Percentiles rank a stretch among this genome's conserved stretches.
Evolutionary conservation across 2,888 invertebrate genomes (phyloP).

Genomic region (Saturnia pavonia): DNA sequence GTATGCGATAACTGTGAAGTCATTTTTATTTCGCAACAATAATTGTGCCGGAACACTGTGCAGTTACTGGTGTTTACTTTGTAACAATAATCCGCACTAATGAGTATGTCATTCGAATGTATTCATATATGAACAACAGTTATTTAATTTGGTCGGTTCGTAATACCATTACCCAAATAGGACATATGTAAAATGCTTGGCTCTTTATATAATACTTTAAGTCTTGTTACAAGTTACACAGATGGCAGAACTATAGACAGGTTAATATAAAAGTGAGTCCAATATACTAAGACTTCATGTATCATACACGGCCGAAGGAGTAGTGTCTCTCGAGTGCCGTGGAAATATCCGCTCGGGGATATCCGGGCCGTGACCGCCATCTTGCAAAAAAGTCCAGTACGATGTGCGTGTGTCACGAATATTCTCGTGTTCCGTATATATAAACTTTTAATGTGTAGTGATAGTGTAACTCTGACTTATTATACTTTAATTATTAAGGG

Average conservation of each 20-base stretch:
- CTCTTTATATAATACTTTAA: no score
- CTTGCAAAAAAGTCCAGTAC: constrained; percentile 22
- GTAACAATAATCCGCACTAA: no score
- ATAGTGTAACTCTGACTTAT: constrained; percentile 7
- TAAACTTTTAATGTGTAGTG: background rate
- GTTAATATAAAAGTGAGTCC: background rate
- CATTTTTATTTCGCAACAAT: no score
- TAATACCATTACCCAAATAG: no score
- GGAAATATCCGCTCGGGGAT: constrained; percentile 24
- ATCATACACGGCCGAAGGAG: constrained; percentile 19
- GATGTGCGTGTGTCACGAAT: background rate
- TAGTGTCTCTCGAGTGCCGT: constrained; percentile 18
- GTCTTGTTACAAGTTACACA: background rate
- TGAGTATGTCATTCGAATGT: no score
- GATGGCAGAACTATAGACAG: background rate
- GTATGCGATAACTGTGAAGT: no score
- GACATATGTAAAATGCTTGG: no score
- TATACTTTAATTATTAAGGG: background rate
- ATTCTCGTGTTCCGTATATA: constrained; percentile 17
- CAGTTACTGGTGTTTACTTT: no score
- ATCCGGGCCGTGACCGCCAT: constrained; percentile 24
- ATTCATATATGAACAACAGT: no score
- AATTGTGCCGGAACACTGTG: no score
- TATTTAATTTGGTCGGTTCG: no score
- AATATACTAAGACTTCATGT: constrained; percentile 14